Evolutionary conservation across 53 echinoderm and acorn worm species (phyloP).

Genomic region (Holothuria scabra): DNA sequence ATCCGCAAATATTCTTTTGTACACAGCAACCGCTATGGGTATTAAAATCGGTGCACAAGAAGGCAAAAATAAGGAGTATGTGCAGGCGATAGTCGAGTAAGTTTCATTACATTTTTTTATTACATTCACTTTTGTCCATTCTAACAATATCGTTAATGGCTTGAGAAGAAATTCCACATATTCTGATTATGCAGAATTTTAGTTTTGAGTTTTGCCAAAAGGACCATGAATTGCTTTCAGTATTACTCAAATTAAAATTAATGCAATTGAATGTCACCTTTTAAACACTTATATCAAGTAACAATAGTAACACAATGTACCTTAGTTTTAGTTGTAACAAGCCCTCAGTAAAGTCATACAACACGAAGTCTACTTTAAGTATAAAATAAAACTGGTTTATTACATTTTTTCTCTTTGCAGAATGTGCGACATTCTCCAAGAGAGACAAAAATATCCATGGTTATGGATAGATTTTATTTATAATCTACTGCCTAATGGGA

Average conservation of each 20-base stretch:
- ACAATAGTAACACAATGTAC: too few relatives aligned
- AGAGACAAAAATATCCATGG: slow-evolving; percentile 92
- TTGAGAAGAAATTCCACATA: background rate
- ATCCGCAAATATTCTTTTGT: too few relatives aligned
- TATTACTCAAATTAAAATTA: too few relatives aligned
- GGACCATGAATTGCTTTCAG: too few relatives aligned
- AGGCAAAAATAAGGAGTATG: slow-evolving; percentile 61
- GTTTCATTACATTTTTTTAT: background rate
- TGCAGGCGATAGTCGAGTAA: slow-evolving; percentile 63
- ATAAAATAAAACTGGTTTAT: background rate
- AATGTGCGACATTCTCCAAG: slow-evolving; percentile 82
- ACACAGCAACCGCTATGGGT: slow-evolving; percentile 71
- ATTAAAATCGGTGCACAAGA: slow-evolving; percentile 65
- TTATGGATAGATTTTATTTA: slow-evolving; percentile 74
- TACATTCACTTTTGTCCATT: background rate
- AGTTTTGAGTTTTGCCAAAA: too few relatives aligned
- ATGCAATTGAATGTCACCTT: too few relatives aligned
- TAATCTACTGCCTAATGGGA: slow-evolving; percentile 56
- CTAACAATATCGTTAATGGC: background rate
- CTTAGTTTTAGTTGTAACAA: too few relatives aligned
- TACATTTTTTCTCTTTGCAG: slow-evolving; percentile 6
- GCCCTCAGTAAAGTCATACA: background rate
- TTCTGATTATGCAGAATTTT: too few relatives aligned
- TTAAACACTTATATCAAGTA: too few relatives aligned
- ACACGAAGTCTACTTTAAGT: too few relatives aligned